These are phyloP conservation scores for Campaea margaritaria DNA, from an alignment of 2,888 invertebrate genomes.

Conservation along the genomic window DNA sequence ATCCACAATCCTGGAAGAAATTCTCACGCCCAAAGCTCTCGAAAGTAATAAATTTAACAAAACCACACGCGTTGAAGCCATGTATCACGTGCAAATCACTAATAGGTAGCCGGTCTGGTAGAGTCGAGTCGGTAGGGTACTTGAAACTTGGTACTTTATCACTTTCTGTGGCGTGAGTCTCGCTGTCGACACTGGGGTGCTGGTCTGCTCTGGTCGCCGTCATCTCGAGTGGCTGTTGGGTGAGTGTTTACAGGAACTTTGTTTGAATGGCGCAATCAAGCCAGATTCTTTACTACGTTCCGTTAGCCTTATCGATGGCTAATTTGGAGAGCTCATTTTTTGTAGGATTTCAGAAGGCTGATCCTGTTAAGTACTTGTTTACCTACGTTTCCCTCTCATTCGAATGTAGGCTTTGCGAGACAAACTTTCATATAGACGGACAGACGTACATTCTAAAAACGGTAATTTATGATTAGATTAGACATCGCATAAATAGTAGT, in stretches of 20 bases:
- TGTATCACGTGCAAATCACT: constrained; percentile 38
- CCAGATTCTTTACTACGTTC: constrained; percentile 13
- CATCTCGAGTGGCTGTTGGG: constrained; percentile 28
- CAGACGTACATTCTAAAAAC: too few relatives aligned
- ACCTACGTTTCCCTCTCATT: too few relatives aligned
- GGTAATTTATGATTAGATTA: too few relatives aligned
- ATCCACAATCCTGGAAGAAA: background rate
- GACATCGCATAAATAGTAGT: too few relatives aligned
- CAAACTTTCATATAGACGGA: too few relatives aligned
- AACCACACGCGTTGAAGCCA: constrained; percentile 39
- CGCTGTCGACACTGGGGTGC: constrained; percentile 36
- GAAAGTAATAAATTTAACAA: constrained; percentile 2
- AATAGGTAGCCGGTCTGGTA: background rate
- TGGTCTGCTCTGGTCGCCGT: constrained; percentile 23
- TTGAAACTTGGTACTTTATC: background rate
- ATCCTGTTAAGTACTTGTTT: too few relatives aligned
- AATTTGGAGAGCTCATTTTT: too few relatives aligned
- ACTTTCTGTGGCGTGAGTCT: constrained; percentile 31
- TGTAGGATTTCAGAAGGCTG: too few relatives aligned
- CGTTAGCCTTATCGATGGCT: too few relatives aligned
- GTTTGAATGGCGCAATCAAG: constrained; percentile 21
- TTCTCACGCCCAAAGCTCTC: constrained; percentile 8
- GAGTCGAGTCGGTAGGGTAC: background rate
- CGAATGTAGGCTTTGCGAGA: too few relatives aligned
- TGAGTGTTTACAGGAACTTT: constrained; percentile 25